These are phyloP conservation scores for Dichetophora obliterata DNA, from an alignment of 2,888 invertebrate genomes.

Conservation along the genomic window DNA sequence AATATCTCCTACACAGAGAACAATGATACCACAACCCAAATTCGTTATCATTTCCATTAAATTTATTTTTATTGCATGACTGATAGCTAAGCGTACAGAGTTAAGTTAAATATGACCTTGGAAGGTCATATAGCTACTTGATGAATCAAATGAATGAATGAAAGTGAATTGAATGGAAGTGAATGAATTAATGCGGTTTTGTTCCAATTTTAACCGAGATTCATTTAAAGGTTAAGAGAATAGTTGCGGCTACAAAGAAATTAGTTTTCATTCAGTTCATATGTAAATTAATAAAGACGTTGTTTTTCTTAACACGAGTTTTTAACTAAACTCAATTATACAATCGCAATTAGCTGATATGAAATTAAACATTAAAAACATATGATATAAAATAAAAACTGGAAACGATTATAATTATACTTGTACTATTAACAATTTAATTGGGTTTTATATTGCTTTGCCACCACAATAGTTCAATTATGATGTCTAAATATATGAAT, in stretches of 20 bases:
- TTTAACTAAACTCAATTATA: slow-evolving; percentile 34
- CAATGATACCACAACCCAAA: too few relatives aligned
- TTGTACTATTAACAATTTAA: slow-evolving; percentile 49
- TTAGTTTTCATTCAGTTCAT: slow-evolving; percentile 14
- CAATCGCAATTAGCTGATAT: slow-evolving; percentile 41
- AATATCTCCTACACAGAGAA: too few relatives aligned
- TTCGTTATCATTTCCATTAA: background rate
- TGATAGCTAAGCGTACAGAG: too few relatives aligned
- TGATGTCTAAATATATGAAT: slow-evolving; percentile 7
- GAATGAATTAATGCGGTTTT: too few relatives aligned
- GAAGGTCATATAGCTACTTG: too few relatives aligned
- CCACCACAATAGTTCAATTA: slow-evolving; percentile 19
- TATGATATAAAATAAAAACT: slow-evolving; percentile 41
- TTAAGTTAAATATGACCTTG: too few relatives aligned
- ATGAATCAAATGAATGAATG: too few relatives aligned
- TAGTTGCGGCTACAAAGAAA: background rate
- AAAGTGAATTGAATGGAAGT: too few relatives aligned
- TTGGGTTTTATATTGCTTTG: slow-evolving; percentile 42
- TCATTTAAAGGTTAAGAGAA: slow-evolving; percentile 9
- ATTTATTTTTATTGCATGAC: background rate
- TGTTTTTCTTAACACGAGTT: slow-evolving; percentile 18
- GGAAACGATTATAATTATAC: slow-evolving; percentile 48
- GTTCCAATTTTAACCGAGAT: background rate
- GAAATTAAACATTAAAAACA: slow-evolving; percentile 27
- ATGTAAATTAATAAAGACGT: slow-evolving; percentile 35